Evolutionary conservation across 2,888 invertebrate genomes (phyloP), one percentile per base, ranked within the genome.

Genomic region (Lydus trimaculatus): DNA sequence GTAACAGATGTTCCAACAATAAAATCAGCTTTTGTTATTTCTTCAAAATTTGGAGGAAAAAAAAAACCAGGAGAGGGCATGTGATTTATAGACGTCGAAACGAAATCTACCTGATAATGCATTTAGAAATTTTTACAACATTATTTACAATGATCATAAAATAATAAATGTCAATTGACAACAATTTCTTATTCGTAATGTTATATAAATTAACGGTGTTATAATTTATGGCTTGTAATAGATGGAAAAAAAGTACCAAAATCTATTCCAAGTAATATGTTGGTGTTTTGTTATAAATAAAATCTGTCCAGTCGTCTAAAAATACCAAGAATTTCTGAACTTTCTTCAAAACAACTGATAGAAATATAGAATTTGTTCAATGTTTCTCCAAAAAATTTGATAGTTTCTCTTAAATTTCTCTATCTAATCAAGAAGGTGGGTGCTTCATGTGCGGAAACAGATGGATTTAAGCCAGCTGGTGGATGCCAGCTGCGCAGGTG

Each of bases 401-500:
- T 48, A 20, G 25, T 23, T 20, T 20, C 23, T 52, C 11, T 13
- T 52, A 13, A 25, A 25, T 52, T 25, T 52, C 11, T 25, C 23
- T 23, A 13, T 52, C 15, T 17, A 17, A n/a, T 9, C 9, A 52
- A 25, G 52, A 48, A 48, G 20, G 52, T 52, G 52, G 52, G 52
- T 52, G 52, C 52, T 52, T 25, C 79, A 80, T 81, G 80, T 82
- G 81, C 83, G 81, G 81, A 82, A 81, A 81, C 82, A 81, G 82
- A 84, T 83, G 83, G 83, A 82, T 76, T 77, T 74, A 75, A 78
- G 78, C 80, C 82, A 83, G 81, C 83, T 82, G 82, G 78, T 79
- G 70, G 62, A 39, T 48, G 78, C 78, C 79, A 82, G 80, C 81
- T 81, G 80, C 78, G 74, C 75, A 79, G 77, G 77, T 78, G 71